Evolutionary conservation across 2,113 vertebrate species (phyloP).

Genomic region (Pituophis catenifer): DNA sequence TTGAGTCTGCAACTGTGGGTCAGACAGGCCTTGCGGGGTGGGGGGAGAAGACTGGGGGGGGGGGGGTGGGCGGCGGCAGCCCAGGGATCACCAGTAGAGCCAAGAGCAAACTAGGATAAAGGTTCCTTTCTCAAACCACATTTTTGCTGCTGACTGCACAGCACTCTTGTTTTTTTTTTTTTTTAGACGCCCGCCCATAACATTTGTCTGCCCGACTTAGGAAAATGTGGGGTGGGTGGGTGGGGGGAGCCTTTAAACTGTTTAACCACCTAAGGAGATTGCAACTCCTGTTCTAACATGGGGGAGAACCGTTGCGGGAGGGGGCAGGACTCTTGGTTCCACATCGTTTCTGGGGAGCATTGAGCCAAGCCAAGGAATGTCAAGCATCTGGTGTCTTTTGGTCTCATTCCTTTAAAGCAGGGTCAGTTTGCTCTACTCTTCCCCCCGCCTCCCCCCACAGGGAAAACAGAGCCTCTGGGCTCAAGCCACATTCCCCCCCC

Average conservation of each 20-base stretch:
- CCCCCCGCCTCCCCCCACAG: not conserved
- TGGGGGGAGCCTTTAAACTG: not conserved
- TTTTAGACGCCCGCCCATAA: not conserved
- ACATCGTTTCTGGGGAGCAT: accelerated
- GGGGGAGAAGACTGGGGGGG: accelerated
- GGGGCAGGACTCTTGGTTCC: not conserved
- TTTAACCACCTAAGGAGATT: not conserved
- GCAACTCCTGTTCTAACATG: not conserved
- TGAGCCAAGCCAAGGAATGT: not conserved
- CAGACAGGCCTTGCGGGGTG: too few species aligned
- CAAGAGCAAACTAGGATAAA: not conserved
- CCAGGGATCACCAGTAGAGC: not conserved
- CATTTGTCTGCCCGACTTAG: not conserved
- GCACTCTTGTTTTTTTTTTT: not conserved
- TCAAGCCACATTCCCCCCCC: not conserved
- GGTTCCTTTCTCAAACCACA: not conserved
- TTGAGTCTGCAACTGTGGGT: not conserved
- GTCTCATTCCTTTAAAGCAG: not conserved
- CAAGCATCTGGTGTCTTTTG: not conserved
- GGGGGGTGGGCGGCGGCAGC: not conserved
- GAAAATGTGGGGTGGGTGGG: not conserved
- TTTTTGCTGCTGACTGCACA: not conserved
- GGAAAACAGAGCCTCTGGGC: not conserved
- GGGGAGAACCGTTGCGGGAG: accelerated
- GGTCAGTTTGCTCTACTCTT: not conserved